Conservation (phyloP, 2,888 invertebrate species). For the Oligia strigilis region DNA sequence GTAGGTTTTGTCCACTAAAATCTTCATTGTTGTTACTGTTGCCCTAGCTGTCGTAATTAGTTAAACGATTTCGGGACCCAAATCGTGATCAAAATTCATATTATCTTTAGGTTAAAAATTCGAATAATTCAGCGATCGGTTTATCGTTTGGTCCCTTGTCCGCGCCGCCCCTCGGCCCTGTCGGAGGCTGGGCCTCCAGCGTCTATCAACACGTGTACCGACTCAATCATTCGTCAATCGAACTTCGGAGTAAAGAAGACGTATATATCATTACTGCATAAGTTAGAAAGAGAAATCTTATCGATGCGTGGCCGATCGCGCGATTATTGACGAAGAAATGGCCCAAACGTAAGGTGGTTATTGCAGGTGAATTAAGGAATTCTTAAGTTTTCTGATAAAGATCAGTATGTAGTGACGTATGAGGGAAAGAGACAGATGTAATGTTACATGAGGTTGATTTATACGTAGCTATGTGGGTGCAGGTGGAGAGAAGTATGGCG, state of each 20-base stretch:
- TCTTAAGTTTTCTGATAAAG: conserved; percentile 72
- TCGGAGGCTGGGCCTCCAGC: conserved; percentile 80
- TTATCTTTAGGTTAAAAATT: conserved; percentile 23
- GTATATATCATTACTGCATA: conserved; percentile 72
- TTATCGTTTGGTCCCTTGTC: conserved; percentile 66
- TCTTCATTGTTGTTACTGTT: neutral
- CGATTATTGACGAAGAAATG: conserved; percentile 81
- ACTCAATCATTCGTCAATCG: conserved; percentile 88
- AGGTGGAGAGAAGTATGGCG: conserved; percentile 78
- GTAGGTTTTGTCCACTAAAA: neutral
- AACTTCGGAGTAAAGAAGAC: conserved; percentile 81
- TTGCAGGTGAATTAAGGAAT: conserved; percentile 77
- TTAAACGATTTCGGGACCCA: neutral
- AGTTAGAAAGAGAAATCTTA: conserved; percentile 78
- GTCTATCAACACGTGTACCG: conserved; percentile 80
- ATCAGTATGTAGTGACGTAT: conserved; percentile 68
- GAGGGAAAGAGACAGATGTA: conserved; percentile 79
- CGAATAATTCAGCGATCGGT: conserved; percentile 48
- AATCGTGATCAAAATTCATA: conserved; percentile 6
- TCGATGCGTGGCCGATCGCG: conserved; percentile 72
- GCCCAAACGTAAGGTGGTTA: conserved; percentile 81
- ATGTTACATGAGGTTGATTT: conserved; percentile 75
- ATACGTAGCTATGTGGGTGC: conserved; percentile 64
- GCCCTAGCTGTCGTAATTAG: neutral
- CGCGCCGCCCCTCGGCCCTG: conserved; percentile 72